Percentiles rank a stretch among this genome's conserved stretches.
Conservation (phyloP, 2,797 vertebrate genomes). For the Enteromius mattozi region DNA sequence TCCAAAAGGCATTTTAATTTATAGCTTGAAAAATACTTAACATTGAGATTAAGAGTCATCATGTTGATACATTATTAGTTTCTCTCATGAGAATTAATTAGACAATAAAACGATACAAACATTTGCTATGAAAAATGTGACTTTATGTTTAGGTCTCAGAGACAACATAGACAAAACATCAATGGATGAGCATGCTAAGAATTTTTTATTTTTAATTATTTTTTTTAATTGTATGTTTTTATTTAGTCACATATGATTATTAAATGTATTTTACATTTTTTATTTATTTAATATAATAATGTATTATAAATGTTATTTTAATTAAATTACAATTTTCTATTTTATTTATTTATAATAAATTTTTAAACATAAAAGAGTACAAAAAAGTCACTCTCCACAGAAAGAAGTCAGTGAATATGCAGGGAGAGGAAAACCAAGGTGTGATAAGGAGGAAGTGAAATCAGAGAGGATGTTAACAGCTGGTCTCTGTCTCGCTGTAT, state of each 20-base stretch:
- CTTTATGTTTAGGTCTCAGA: not conserved
- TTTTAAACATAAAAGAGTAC: not conserved
- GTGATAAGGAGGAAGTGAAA: not conserved
- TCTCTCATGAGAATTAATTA: not conserved
- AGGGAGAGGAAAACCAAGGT: constrained; percentile 8
- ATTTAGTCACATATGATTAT: not conserved
- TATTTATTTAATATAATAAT: not conserved
- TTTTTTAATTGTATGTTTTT: not conserved
- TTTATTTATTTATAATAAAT: not conserved
- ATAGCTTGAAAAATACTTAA: not conserved
- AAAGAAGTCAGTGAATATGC: constrained; percentile 30
- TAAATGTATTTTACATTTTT: not conserved
- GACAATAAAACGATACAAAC: not conserved
- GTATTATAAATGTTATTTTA: not conserved
- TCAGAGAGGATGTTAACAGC: not conserved
- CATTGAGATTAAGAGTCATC: not conserved
- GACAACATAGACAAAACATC: not conserved
- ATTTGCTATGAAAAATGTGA: not conserved
- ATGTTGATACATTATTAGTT: not conserved
- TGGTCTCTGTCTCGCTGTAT: constrained; percentile 8
- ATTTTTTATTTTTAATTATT: not conserved
- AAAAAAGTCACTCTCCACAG: not conserved
- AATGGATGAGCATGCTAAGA: too few relatives aligned
- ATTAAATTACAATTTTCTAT: not conserved
- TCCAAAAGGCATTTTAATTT: not conserved